Conservation (phyloP, 2,113 vertebrate genomes). For the Cinclus cinclus region DNA sequence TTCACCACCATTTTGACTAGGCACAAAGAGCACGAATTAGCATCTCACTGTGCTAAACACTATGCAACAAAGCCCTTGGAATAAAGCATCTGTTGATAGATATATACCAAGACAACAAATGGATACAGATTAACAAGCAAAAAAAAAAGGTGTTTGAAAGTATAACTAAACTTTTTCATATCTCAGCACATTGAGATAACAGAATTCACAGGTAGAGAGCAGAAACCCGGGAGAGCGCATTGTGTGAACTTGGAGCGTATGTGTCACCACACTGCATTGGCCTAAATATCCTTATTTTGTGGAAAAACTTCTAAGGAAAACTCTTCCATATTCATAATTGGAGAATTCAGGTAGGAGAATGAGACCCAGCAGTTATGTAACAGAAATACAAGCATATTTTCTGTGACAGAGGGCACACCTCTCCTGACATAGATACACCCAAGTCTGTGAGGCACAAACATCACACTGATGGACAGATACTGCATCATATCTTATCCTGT, state of each 20-base stretch:
- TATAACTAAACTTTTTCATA: neutral
- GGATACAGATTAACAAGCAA: neutral
- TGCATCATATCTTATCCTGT: accelerated
- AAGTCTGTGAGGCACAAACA: neutral
- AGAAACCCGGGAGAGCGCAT: neutral
- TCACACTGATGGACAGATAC: neutral
- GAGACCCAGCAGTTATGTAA: neutral
- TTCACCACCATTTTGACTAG: neutral
- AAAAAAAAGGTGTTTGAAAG: neutral
- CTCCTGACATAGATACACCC: accelerated
- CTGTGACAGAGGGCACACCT: accelerated
- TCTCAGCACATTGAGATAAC: neutral
- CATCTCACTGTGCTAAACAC: neutral
- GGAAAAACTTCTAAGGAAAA: neutral
- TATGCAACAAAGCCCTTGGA: neutral
- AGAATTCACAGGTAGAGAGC: neutral
- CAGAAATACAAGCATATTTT: neutral
- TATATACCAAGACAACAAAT: neutral
- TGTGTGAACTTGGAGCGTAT: neutral
- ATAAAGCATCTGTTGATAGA: neutral
- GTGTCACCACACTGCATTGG: neutral
- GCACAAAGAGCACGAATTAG: neutral
- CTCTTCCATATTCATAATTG: neutral
- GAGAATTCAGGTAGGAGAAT: neutral
- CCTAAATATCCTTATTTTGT: neutral